Conservation (phyloP, 2,888 invertebrate genomes). For the Andrena hattorfiana region DNA sequence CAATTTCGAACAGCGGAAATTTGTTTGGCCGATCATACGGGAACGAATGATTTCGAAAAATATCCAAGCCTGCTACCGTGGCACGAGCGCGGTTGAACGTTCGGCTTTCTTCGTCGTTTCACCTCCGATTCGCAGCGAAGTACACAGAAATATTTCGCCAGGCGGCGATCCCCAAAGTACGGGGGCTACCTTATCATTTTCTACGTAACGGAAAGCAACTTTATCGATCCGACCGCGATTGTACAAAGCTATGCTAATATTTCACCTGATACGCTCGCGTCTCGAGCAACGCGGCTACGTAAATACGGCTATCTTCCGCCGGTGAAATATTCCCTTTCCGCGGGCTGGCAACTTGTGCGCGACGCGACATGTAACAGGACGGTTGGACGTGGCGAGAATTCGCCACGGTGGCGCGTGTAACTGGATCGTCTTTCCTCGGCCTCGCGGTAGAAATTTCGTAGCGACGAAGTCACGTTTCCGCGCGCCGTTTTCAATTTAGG, state of each 20-base stretch:
- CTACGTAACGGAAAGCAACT: not conserved
- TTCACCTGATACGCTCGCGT: conserved; percentile 7
- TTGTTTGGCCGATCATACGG: not conserved
- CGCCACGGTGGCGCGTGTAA: not conserved
- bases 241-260: conserved; percentile 32
- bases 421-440: not conserved
- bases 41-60: not conserved
- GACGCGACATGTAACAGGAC: not conserved
- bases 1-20: conserved; percentile 11
- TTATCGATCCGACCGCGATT: conserved; percentile 29
- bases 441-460: conserved; percentile 1
- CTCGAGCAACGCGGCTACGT: not conserved
- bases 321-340: conserved; percentile 1
- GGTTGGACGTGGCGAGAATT: not conserved
- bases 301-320: conserved; percentile 27
- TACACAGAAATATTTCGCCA: not conserved
- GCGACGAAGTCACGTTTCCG: conserved; percentile 1
- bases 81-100: not conserved
- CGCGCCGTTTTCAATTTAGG: conserved; percentile 39
- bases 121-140: no score
- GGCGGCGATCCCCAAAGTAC: not conserved
- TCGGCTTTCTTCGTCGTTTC: no score
- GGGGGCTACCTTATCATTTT: not conserved
- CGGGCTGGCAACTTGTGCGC: not conserved
- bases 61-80: not conserved